A percentile compares a stretch with the other conserved stretches of the same genome.
Conservation (phyloP, 2,888 invertebrate genomes). For the Athripsodes cinereus region DNA sequence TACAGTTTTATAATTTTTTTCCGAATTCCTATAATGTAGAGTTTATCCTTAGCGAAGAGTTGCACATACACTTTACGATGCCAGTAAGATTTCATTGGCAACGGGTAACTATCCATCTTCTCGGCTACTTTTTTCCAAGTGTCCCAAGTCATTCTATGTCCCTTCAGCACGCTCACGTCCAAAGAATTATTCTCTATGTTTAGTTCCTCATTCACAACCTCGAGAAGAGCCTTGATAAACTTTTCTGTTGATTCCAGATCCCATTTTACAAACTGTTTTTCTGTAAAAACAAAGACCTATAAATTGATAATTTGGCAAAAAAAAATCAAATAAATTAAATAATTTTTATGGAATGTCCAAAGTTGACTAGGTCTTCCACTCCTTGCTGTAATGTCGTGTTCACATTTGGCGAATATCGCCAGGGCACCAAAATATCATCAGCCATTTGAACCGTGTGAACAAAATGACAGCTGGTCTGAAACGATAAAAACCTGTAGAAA, state of each 20-base stretch:
- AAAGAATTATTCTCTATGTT: constrained; percentile 4
- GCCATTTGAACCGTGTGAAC: no score
- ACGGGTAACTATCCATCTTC: constrained; percentile 1
- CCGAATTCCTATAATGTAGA: constrained; percentile 8
- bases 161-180: constrained; percentile 7
- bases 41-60: constrained; percentile 8
- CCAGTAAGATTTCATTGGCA: constrained; percentile 17
- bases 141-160: not conserved
- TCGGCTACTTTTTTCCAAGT: constrained; percentile 8
- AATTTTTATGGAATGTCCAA: no score
- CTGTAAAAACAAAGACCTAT: no score
- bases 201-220: constrained; percentile 3
- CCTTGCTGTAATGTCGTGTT: no score
- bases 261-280: constrained; percentile 5
- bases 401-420: no score
- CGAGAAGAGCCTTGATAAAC: constrained; percentile 3
- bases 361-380: no score
- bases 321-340: no score
- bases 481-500: no score
- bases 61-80: constrained; percentile 14
- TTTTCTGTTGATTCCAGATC: constrained; percentile 9
- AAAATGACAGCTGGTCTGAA: no score
- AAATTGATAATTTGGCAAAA: no score
- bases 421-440: no score
- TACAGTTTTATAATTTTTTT: constrained; percentile 13